A percentile compares a stretch with the other conserved stretches of the same genome.
Conservation (phyloP, 2,113 vertebrate species). For the Crotophaga sulcirostris region DNA sequence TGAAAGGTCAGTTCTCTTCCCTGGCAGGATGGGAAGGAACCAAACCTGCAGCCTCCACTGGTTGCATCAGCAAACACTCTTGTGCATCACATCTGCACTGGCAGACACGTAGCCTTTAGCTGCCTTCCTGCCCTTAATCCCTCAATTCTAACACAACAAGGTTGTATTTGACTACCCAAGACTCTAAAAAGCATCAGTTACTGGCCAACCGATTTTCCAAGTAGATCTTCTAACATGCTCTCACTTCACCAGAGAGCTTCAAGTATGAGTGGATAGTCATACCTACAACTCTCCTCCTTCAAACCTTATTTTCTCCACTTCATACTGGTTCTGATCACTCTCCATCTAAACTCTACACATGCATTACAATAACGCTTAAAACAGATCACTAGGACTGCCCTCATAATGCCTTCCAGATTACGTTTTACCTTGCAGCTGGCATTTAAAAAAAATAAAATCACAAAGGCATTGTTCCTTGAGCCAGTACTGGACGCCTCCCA, state of each 20-base stretch:
- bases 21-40: neutral
- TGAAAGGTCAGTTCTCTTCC: neutral
- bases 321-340: neutral
- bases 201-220: neutral
- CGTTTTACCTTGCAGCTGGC: neutral
- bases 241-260: neutral
- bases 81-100: neutral
- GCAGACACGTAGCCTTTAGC: too few species aligned
- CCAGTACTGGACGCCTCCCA: neutral
- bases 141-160: neutral
- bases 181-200: neutral
- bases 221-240: neutral
- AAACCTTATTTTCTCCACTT: neutral
- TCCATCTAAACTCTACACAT: neutral
- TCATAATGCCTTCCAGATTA: neutral
- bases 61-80: neutral
- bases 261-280: neutral
- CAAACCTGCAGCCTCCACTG: neutral
- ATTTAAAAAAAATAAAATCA: neutral
- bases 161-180: neutral
- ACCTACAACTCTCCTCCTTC: neutral
- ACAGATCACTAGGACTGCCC: neutral
- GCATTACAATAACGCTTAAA: neutral
- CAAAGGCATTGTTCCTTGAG: neutral
- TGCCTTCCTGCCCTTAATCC: neutral